Evolutionary conservation across 2,797 vertebrate genomes (phyloP).

Genomic region (Clarias platycephalus): DNA sequence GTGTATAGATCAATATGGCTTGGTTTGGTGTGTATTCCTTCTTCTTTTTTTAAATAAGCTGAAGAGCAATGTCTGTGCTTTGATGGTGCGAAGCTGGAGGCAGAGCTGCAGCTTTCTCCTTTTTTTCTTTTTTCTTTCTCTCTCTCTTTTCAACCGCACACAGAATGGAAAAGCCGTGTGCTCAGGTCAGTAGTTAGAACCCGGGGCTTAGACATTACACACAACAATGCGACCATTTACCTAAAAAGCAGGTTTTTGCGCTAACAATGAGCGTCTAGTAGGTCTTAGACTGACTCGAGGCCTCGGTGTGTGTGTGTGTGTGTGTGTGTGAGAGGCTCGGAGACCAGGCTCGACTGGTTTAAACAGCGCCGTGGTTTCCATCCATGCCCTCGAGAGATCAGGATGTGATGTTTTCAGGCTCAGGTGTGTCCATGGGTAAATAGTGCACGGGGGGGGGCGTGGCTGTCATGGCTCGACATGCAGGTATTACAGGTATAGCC

Average conservation of each 20-base stretch:
- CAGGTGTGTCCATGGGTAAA: conserved; percentile 48
- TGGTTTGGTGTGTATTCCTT: not conserved
- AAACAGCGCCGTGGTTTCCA: not conserved
- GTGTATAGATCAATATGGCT: not conserved
- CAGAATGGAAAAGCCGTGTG: conserved; percentile 10
- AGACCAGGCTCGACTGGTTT: conserved; percentile 6
- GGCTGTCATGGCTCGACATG: conserved; percentile 41
- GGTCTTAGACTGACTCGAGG: not conserved
- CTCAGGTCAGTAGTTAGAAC: not conserved
- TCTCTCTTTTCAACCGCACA: not conserved
- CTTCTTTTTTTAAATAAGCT: not conserved
- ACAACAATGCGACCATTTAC: not conserved
- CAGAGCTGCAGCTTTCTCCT: not conserved
- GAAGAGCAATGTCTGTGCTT: not conserved
- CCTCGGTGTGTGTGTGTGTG: not conserved
- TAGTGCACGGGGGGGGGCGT: conserved; percentile 7
- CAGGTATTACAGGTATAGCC: conserved; percentile 57
- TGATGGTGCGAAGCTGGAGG: not conserved
- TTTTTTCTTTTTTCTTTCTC: too few species aligned
- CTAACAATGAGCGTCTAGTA: too few species aligned
- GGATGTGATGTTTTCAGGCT: not conserved
- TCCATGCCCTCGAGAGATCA: not conserved
- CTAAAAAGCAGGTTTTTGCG: not conserved
- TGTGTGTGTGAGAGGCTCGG: not conserved
- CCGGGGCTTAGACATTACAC: not conserved